Evolutionary conservation across 2,888 invertebrate species (phyloP).

Genomic region (Conus canariensis): DNA sequence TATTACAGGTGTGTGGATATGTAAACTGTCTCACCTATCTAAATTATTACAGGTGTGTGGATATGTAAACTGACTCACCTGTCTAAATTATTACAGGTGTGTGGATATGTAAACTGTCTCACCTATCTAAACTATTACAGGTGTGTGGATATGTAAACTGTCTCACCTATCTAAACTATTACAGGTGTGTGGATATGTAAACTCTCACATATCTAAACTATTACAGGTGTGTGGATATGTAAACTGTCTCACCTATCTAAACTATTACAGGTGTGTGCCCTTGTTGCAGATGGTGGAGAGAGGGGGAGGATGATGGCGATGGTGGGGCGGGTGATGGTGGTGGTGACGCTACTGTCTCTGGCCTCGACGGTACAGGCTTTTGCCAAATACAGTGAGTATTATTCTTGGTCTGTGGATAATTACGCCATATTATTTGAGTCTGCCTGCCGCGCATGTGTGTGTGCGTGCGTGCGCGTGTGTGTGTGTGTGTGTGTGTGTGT

Average conservation of each 20-base stretch:
- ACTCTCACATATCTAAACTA: neutral
- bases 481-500: slow-evolving; percentile 10
- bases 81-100: too few relatives aligned
- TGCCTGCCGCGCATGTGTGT: too few relatives aligned
- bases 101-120: too few relatives aligned
- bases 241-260: neutral
- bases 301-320: slow-evolving; percentile 6
- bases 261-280: neutral
- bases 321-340: slow-evolving; percentile 19
- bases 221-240: neutral
- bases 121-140: too few relatives aligned
- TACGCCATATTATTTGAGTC: too few relatives aligned
- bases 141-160: too few relatives aligned
- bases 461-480: neutral
- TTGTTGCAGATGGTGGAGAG: slow-evolving; percentile 35
- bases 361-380: too few relatives aligned
- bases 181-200: neutral
- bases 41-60: neutral
- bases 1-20: too few relatives aligned
- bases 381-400: slow-evolving; percentile 19
- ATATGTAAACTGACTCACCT: too few relatives aligned
- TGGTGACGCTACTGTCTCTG: slow-evolving; percentile 11
- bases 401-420: too few relatives aligned
- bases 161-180: neutral
- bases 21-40: too few relatives aligned